Evolutionary conservation across 2,797 vertebrate species (phyloP), one percentile per base, ranked within the genome.

Genomic region (Hafferia zeledoni): DNA sequence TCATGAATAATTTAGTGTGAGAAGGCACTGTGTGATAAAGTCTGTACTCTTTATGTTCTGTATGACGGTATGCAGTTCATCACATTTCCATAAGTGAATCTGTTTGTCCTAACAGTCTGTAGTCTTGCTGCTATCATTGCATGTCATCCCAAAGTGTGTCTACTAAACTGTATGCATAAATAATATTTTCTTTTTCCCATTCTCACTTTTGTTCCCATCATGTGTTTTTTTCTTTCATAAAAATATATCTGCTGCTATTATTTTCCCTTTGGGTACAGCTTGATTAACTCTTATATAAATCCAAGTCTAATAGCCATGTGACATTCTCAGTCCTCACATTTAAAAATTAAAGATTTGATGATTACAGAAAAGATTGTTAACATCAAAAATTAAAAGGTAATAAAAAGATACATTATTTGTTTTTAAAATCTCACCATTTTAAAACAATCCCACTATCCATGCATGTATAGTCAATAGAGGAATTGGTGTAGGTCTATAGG

Each of bases 401-500:
- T 8, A 6, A 81, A 37, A 76, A 76, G 5, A 16, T 55, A 4
- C 11, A 4, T 31, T 84, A 5, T 4, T 81, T 44, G 5, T 49
- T 83, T 87, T 69, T 49, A 43, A 52, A 76, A 43, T 76, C 14
- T 65, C 37, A 61, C 6, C 0, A 10, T 79, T 89, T 84, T 23
- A 55, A 85, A 56, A 17, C 11, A 72, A 14, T 74, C 5, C 2
- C 8, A 57, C 39, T 28, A 77, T 7, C 15, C 49, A 3, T 68
- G 28, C 13, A 63, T n/a, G 4, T 15, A 8, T 4, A 63, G 20
- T 23, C 1, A 1, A 5, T 12, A 60, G 0, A 12, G 8, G 10
- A 86, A 76, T 77, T 0, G 0, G 0, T 7, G 0, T 13, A 57
- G 19, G 2, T 61, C 33, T 25, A 53, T 31, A 56, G 7, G 3